phyloP scores from a whole-genome alignment of 1,140 invertebrate species.

The Cherax destructor region DNA sequence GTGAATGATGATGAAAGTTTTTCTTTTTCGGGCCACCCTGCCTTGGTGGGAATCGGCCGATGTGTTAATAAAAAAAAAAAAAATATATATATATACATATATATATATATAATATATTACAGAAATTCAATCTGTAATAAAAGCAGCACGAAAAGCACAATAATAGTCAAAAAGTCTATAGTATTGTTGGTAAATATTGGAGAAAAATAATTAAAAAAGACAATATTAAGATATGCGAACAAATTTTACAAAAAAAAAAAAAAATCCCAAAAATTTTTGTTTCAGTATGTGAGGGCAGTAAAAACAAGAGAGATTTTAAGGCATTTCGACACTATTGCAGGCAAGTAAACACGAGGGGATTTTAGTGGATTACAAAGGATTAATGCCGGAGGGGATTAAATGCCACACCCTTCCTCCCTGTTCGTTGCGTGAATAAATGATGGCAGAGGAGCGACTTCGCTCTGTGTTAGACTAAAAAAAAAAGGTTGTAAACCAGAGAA shows the following conservation, averaged over 20 bases:
- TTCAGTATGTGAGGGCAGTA: background rate
- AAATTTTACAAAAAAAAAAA: background rate
- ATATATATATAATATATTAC: too few species aligned
- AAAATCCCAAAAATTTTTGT: background rate
- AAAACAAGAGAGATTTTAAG: background rate
- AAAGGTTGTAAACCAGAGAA: background rate
- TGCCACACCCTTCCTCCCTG: background rate
- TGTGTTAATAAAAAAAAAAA: too few species aligned
- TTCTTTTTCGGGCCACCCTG: too few species aligned
- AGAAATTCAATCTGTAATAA: too few species aligned
- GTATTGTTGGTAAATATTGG: too few species aligned
- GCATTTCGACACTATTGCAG: background rate
- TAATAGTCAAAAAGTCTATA: too few species aligned
- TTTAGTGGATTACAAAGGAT: background rate
- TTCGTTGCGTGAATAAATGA: background rate
- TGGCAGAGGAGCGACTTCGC: background rate
- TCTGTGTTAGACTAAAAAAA: background rate
- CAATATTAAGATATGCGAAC: background rate
- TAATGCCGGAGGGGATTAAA: background rate
- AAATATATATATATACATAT: too few species aligned
- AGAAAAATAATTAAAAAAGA: too few species aligned
- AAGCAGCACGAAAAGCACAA: too few species aligned
- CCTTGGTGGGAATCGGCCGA: too few species aligned
- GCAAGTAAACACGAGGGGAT: slow-evolving; percentile 6
- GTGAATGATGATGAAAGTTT: too few species aligned